Percentiles rank a stretch among this genome's conserved stretches.
phyloP scores from a whole-genome alignment of 2,113 vertebrate genomes.

The Clarias batrachus region DNA sequence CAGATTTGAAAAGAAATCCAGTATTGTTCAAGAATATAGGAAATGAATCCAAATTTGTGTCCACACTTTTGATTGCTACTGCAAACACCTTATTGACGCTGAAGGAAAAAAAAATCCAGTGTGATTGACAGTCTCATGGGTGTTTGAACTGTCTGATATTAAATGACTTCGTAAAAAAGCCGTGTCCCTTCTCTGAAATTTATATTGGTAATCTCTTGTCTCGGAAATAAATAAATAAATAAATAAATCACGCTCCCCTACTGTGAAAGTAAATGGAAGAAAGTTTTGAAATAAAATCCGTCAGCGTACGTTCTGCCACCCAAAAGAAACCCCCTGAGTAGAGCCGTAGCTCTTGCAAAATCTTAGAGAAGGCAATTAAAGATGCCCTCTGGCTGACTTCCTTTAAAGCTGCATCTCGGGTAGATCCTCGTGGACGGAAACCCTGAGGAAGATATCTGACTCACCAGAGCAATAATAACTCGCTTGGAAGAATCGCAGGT shows the following conservation, averaged over 20 bases:
- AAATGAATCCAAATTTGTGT: too few relatives aligned
- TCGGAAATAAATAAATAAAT: too few relatives aligned
- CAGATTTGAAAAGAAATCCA: too few relatives aligned
- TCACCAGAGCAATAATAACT: background rate
- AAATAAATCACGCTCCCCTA: background rate
- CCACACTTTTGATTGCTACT: too few relatives aligned
- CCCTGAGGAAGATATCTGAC: background rate
- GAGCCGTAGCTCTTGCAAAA: background rate
- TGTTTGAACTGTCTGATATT: background rate
- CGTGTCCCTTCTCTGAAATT: background rate
- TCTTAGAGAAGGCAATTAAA: background rate
- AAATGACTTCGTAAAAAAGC: background rate
- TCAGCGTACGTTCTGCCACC: too few relatives aligned
- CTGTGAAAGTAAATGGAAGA: background rate
- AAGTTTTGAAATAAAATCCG: background rate
- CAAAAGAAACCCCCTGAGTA: background rate
- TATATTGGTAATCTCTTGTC: background rate
- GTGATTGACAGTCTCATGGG: background rate
- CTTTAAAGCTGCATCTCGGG: background rate
- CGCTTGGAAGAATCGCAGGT: background rate
- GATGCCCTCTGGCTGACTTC: background rate
- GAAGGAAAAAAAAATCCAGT: background rate
- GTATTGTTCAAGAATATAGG: too few relatives aligned
- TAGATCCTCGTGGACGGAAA: background rate
- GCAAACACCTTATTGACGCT: too few relatives aligned